Base-by-base conservation (phyloP, 2,797 vertebrate genomes). In the Melanotaenia trifasciata region DNA sequence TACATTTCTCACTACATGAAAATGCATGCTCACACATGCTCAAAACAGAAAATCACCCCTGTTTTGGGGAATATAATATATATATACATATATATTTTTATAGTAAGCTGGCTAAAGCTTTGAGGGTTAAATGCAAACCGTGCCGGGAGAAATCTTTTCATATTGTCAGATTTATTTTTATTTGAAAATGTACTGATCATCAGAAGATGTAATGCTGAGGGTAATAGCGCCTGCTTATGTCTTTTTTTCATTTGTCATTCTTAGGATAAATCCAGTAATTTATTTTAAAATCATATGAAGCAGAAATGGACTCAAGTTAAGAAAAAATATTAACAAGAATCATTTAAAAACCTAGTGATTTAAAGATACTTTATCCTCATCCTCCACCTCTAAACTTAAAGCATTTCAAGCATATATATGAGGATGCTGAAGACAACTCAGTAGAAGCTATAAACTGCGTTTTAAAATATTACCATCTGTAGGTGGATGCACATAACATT, bases 101-200 rank as follows among this genome's bases (percentile, higher is more conserved):
- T 62, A 33, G 11, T 64, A 56, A 74, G 51, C 45, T 22, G 26
- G 36, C 59, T 53, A 43, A 70, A 72, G 28, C 59, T 58, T 74
- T 35, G 1, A 28, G 53, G 78, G 73, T 82, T 74, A 76, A 56
- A 71, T 63, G 9, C 20, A 36, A 79, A 60, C 64, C 12, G 54
- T 73, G 24, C 58, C 36, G 22, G 40, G 40, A 81, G 28, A 64
- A 58, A 61, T 54, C n/a, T 28, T 33, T 62, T 59, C 16, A 40
- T 67, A 26, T 82, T 61, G 36, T 69, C n/a, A 74, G 78, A 74
- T 81, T 78, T 10, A 70, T 84, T 81, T 72, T 76, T 63, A 84
- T 79, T 72, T 51, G 18, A n/a, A n/a, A 65, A 77, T 61, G 61
- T 61, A 67, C 64, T 33, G 61, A 83, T 87, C 64, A 51, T 62